These are phyloP conservation scores for Philhelius pedissequus DNA, from an alignment of 2,888 invertebrate species.

Conservation along the genomic window DNA sequence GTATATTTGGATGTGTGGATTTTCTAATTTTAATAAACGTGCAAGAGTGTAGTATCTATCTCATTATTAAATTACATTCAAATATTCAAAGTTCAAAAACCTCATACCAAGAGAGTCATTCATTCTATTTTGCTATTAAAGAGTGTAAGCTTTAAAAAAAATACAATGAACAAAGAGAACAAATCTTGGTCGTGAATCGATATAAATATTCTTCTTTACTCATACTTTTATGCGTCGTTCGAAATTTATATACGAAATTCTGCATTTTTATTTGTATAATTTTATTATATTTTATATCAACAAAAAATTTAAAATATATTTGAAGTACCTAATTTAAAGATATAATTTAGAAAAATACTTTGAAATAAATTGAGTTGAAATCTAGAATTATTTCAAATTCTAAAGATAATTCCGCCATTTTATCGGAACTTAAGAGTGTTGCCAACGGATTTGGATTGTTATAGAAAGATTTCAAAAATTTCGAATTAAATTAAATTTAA, in stretches of 20 bases:
- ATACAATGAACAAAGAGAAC: not conserved
- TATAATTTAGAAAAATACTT: no score
- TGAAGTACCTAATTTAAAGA: no score
- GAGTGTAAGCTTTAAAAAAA: conserved; percentile 25
- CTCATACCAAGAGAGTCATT: conserved; percentile 31
- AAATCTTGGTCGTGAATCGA: not conserved
- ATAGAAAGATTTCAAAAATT: not conserved
- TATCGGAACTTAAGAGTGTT: conserved; percentile 31
- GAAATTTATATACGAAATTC: not conserved
- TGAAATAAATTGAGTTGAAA: not conserved
- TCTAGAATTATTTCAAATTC: not conserved
- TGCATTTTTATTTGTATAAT: not conserved
- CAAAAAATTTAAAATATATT: not conserved
- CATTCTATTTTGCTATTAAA: not conserved
- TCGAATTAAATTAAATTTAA: not conserved
- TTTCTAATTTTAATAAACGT: not conserved
- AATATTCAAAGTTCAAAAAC: conserved; percentile 64
- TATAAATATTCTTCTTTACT: not conserved
- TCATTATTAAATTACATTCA: conserved; percentile 42
- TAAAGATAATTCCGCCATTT: conserved; percentile 55
- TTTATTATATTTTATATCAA: not conserved
- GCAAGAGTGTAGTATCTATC: not conserved
- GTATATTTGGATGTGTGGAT: conserved; percentile 16
- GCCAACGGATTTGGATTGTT: not conserved
- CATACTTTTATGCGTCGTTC: not conserved